Conservation (phyloP, 2,113 vertebrate species). For the Candoia aspera region DNA sequence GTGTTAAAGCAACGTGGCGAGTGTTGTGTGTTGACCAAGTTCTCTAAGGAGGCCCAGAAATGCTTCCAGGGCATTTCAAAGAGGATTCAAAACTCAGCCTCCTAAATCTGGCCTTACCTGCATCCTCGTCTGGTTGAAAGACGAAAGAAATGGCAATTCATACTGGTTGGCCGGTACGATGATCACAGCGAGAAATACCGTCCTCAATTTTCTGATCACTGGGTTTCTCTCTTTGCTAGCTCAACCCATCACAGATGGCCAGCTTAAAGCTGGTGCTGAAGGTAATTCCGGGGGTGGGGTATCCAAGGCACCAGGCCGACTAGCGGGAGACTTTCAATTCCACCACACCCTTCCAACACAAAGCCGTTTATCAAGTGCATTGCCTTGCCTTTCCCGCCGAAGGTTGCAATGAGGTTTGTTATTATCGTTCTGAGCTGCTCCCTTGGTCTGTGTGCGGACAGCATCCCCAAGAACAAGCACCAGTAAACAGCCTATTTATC, state of each 20-base stretch:
- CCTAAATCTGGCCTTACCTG: slow-evolving; percentile 39
- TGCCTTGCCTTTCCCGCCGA: not conserved
- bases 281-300: slow-evolving; percentile 61
- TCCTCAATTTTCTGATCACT: slow-evolving; percentile 76
- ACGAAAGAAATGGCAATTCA: slow-evolving; percentile 64
- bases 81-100: not conserved
- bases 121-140: slow-evolving; percentile 48
- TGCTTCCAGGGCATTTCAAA: not conserved
- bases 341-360: slow-evolving; percentile 45
- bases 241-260: slow-evolving; percentile 70
- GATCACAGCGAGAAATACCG: slow-evolving; percentile 72
- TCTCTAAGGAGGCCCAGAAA: not conserved
- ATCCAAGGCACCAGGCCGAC: slow-evolving; percentile 38
- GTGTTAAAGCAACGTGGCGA: not conserved
- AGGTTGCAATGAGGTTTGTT: slow-evolving; percentile 56
- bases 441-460: slow-evolving; percentile 19
- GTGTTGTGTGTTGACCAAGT: not conserved
- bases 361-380: slow-evolving; percentile 54
- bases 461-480: slow-evolving; percentile 38
- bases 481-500: slow-evolving; percentile 57
- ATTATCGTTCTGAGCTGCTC: slow-evolving; percentile 37
- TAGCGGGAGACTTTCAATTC: slow-evolving; percentile 52
- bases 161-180: slow-evolving; percentile 69
- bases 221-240: slow-evolving; percentile 64
- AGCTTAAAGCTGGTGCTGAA: slow-evolving; percentile 62